Evolutionary conservation across 1,140 invertebrate species (phyloP), one percentile per base, ranked within the genome.

Genomic region (Drosophila biarmipes): DNA sequence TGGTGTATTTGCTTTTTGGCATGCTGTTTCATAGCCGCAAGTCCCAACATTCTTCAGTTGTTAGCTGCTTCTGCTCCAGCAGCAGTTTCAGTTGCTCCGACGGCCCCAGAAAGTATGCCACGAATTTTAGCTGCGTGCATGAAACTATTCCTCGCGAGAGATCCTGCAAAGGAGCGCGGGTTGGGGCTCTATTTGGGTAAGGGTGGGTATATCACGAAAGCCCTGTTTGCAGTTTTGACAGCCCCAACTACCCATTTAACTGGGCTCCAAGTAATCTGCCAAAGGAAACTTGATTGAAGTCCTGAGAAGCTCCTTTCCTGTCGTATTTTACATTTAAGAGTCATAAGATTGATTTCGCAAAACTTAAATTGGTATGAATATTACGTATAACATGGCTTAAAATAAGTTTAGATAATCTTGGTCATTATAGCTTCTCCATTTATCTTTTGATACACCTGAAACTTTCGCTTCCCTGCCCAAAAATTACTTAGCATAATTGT

Each of bases 21-120:
- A 75, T 87, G 74, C 78, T 75, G 74, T 72, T 89, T 82, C 74
- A 62, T 89, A 79, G 82, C 82, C 82, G 84, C 78, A 87, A 82
- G 82, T 64, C 71, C 48, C 78, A 68, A 79, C 85, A 87, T 89
- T 87, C 82, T 82, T 82, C 43, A 78, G 74, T 63, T 80, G 48
- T 59, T 78, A 79, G 76, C 55, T 49, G 42, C 45, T 17, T 17
- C 17, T 38, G 37, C 43, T 12, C 15, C 53, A 56, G 31, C 34
- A 37, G 49, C 56, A 54, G 69, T 51, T 58, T 21, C 53, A 69
- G 72, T 45, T 74, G 55, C n/a, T 42, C 52, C 52, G 71, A 38
- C 56, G 78, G 29, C 35, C n/a, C 54, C 17, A n/a, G 63, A 85
- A 87, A 87, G 49, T 87, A 89, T 87, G 78, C 84, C 55, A 79